Percentiles rank a stretch among this genome's conserved stretches.
Evolutionary conservation across 2,797 vertebrate species (phyloP).

Genomic region (Numenius phaeopus): DNA sequence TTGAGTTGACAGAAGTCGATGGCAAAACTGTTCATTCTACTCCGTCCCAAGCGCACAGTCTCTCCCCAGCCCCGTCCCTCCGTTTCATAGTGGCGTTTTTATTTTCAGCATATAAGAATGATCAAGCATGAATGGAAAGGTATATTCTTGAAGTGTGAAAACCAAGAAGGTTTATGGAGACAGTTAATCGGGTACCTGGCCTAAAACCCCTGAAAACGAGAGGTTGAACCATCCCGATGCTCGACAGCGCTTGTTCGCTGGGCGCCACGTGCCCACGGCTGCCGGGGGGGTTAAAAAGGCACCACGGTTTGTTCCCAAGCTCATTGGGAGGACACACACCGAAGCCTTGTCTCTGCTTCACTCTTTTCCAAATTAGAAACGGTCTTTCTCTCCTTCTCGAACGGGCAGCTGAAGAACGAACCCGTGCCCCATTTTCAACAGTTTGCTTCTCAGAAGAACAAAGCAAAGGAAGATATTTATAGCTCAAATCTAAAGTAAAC

Average conservation of each 20-base stretch:
- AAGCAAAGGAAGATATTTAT: constrained; percentile 53
- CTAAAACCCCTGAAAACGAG: not conserved
- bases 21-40: not conserved
- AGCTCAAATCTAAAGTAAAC: constrained; percentile 72
- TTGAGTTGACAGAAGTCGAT: not conserved
- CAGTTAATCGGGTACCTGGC: not conserved
- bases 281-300: not conserved
- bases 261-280: not conserved
- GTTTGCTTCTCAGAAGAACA: constrained; percentile 49
- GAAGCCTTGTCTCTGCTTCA: not conserved
- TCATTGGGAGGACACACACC: not conserved
- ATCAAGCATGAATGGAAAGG: not conserved
- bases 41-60: not conserved
- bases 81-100: not conserved
- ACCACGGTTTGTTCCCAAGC: not conserved
- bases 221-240: not conserved
- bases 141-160: not conserved
- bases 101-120: not conserved
- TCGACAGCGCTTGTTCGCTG: not conserved
- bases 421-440: not conserved
- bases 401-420: not conserved
- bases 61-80: not conserved
- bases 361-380: not conserved
- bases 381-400: not conserved
- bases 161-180: not conserved